Conservation (phyloP, 2,888 invertebrate species). For the Cheilosia scutellata region DNA sequence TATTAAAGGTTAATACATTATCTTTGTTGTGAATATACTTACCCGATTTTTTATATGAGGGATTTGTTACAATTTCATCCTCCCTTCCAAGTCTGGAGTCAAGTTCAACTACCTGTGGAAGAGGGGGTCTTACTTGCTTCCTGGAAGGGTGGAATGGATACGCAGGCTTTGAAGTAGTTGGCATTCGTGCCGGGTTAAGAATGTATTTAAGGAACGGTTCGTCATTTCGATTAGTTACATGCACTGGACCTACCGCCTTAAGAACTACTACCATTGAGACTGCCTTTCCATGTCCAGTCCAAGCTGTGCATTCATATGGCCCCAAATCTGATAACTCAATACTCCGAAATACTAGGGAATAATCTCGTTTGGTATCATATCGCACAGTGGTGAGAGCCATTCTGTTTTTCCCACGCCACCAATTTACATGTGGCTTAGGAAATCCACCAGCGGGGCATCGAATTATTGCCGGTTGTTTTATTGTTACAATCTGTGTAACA, state of each 20-base stretch:
- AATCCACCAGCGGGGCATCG: slow-evolving; percentile 93
- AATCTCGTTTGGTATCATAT: slow-evolving; percentile 89
- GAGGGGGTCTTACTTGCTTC: slow-evolving; percentile 80
- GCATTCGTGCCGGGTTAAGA: slow-evolving; percentile 85
- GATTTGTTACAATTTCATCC: slow-evolving; percentile 35
- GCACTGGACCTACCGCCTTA: slow-evolving; percentile 89
- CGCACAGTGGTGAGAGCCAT: slow-evolving; percentile 87
- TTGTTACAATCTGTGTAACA: slow-evolving; percentile 88
- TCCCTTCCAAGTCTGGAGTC: slow-evolving; percentile 63
- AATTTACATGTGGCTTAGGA: slow-evolving; percentile 91
- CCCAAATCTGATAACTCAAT: slow-evolving; percentile 91
- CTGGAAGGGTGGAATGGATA: slow-evolving; percentile 84
- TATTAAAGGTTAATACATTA: no score
- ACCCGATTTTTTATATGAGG: slow-evolving; percentile 71
- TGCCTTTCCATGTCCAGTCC: slow-evolving; percentile 91
- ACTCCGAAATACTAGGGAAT: slow-evolving; percentile 89
- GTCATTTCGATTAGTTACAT: slow-evolving; percentile 86
- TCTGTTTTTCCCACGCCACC: slow-evolving; percentile 92
- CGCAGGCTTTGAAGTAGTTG: slow-evolving; percentile 81
- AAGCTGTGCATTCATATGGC: slow-evolving; percentile 95
- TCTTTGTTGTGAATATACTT: slow-evolving; percentile 47
- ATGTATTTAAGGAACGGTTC: slow-evolving; percentile 86
- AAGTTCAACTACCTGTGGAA: slow-evolving; percentile 74
- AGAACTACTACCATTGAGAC: slow-evolving; percentile 91
- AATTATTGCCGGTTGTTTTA: slow-evolving; percentile 89